Conservation (phyloP, 2,888 invertebrate genomes). For the Hanleya hanleyi region DNA sequence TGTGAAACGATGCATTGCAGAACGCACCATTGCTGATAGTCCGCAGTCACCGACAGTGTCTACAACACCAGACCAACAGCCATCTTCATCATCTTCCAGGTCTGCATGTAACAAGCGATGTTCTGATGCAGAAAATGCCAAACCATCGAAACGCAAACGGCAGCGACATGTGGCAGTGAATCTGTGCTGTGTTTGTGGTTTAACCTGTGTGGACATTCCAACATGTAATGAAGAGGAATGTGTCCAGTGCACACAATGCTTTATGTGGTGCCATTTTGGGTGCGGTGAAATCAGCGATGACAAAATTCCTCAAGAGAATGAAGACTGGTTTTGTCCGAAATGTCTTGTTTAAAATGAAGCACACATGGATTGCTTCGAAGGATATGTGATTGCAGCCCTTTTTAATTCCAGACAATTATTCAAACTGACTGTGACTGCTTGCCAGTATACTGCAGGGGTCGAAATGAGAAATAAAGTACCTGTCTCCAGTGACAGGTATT, state of each 20-base stretch:
- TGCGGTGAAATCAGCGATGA: neutral
- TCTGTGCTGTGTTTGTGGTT: neutral
- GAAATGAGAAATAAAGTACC: too few relatives aligned
- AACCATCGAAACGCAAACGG: neutral
- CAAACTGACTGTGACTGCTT: too few relatives aligned
- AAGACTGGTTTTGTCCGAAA: neutral
- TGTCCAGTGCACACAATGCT: neutral
- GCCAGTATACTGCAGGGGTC: too few relatives aligned
- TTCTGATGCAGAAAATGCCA: neutral
- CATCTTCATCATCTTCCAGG: neutral
- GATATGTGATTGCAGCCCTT: too few relatives aligned
- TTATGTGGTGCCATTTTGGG: neutral
- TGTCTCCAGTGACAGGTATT: too few relatives aligned
- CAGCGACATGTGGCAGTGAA: neutral
- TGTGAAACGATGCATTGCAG: too few relatives aligned
- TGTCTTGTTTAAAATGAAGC: too few relatives aligned
- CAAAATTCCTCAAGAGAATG: neutral
- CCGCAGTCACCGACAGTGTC: too few relatives aligned
- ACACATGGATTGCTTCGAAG: too few relatives aligned
- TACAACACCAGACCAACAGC: too few relatives aligned
- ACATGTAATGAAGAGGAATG: neutral
- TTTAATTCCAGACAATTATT: too few relatives aligned
- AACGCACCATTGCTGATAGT: neutral
- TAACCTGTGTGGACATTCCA: neutral
- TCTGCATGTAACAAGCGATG: neutral